These are phyloP conservation scores for Nasonia vitripennis DNA, from an alignment of 1,140 invertebrate genomes.

Conservation along the genomic window DNA sequence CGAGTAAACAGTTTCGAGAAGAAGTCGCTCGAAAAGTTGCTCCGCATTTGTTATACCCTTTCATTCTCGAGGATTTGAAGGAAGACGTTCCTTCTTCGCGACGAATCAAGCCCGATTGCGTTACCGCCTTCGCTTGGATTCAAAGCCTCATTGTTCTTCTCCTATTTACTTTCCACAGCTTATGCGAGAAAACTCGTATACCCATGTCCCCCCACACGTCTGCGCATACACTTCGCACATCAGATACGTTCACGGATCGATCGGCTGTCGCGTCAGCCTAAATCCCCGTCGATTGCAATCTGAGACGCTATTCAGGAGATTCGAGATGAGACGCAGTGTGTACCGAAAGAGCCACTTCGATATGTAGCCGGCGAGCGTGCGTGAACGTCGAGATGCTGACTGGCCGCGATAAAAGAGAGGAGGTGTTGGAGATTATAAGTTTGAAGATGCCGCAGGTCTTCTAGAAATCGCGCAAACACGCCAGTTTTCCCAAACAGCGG, in stretches of 20 bases:
- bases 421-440: no score
- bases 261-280: conserved; percentile 12
- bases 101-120: background rate
- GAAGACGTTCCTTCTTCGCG: background rate
- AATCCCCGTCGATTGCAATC: conserved; percentile 35
- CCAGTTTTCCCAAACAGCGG: no score
- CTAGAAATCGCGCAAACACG: no score
- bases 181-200: background rate
- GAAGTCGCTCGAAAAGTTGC: background rate
- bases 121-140: background rate
- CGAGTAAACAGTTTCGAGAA: background rate
- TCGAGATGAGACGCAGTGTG: background rate
- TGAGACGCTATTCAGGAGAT: conserved; percentile 6
- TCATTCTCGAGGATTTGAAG: background rate
- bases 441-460: no score
- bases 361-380: no score
- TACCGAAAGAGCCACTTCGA: background rate
- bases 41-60: background rate
- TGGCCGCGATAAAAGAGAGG: no score
- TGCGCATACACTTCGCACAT: no score
- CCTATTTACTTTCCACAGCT: no score
- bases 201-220: background rate
- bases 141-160: background rate
- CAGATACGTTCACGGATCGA: background rate
- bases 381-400: no score